Base-by-base conservation (phyloP, 2,113 vertebrate genomes). In the Malurus melanocephalus region DNA sequence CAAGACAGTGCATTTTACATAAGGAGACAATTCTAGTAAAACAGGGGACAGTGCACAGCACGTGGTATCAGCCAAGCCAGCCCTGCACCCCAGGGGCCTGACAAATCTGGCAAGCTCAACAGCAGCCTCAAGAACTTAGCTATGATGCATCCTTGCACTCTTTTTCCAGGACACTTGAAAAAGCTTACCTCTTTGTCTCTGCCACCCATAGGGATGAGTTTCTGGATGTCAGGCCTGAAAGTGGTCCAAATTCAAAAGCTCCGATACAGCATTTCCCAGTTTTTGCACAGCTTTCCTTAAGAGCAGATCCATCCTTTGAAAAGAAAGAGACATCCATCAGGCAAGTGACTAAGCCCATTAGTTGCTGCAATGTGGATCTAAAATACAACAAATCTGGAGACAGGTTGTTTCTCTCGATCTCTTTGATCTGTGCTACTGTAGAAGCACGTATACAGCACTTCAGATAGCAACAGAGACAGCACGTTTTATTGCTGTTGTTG, bases 111-210 rank as follows among this genome's bases (percentile, higher is more conserved):
- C 32, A 42, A 0, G 12, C 38, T 81, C 80, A 93, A 42, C 45
- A 51, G 65, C 62, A 79, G 77, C 64, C 62, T 88, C 43, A 84
- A 61, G 69, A 61, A 59, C 55, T 75, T 38, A 40, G 35, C 56
- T 40, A 33, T 13, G n/a, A 73, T 46, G 52, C 16, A 12, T 55
- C 60, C 87, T 80, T 2, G 3, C 13, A 23, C 16, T 55, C 43
- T 66, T 88, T 33, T 64, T 69, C 79, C 78, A 77, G 73, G 65
- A 91, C 76, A 49, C 82, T 42, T 62, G 60, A 69, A 87, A 82
- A 72, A 71, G 73, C 93, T 94, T 92, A 96, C 94, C 92, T 93
- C 74, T 92, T 84, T 72, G 75, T 59, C 61, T 94, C 71, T 88
- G 66, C 78, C 79, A 85, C 57, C 90, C 92, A 93, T 80, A 79